Evolutionary conservation across 2,113 vertebrate species (phyloP).

Genomic region (Neolamprologus tretocephalus): DNA sequence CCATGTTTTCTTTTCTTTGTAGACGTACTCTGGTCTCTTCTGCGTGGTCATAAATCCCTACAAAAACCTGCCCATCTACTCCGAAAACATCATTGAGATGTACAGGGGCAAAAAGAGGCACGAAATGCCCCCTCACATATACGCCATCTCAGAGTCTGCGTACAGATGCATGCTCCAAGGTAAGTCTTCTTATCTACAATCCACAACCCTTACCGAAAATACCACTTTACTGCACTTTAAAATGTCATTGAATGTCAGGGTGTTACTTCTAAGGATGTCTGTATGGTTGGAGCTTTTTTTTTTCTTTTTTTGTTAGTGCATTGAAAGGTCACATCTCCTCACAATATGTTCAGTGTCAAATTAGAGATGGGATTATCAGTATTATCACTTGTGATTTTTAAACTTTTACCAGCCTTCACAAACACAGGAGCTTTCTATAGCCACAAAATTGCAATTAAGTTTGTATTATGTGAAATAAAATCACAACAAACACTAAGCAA

Average conservation of each 20-base stretch:
- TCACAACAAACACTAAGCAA: neutral
- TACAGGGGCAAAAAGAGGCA: constrained; percentile 98
- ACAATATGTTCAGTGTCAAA: neutral
- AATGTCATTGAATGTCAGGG: neutral
- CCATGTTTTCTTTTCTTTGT: neutral
- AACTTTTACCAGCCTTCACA: neutral
- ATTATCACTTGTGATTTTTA: neutral
- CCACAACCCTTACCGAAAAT: neutral
- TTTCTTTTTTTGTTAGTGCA: neutral
- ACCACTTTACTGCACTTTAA: neutral
- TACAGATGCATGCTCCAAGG: constrained; percentile 99
- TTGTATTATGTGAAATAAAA: neutral
- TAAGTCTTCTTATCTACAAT: constrained; percentile 53
- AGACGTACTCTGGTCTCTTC: constrained; percentile 99
- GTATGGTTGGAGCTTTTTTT: neutral
- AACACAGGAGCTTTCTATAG: neutral
- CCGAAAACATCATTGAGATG: constrained; percentile 98
- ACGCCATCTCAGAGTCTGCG: constrained; percentile 95
- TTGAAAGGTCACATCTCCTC: neutral
- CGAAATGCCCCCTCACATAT: constrained; percentile 98
- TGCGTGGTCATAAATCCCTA: constrained; percentile 98
- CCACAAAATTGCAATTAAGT: neutral
- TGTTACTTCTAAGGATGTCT: neutral
- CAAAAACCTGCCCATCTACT: constrained; percentile 98
- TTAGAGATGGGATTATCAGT: neutral